Conservation (phyloP, 2,888 invertebrate species). For the Sinotaia quadrata region DNA sequence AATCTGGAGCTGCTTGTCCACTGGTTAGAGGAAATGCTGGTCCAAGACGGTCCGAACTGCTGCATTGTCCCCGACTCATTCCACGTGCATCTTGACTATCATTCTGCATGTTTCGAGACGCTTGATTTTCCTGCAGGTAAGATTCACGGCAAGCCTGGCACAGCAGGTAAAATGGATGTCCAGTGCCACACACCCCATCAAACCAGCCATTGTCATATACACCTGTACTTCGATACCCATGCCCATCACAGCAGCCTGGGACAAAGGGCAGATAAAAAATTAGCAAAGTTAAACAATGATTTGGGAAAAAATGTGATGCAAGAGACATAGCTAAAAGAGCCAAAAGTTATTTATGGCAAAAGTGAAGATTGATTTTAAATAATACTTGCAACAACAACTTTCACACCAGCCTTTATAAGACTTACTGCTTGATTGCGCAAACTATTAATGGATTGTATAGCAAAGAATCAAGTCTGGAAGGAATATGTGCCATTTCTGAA, state of each 20-base stretch:
- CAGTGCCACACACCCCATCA: slow-evolving; percentile 75
- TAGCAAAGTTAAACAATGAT: background rate
- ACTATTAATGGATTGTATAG: too few relatives aligned
- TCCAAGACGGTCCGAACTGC: slow-evolving; percentile 14
- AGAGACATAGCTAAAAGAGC: too few relatives aligned
- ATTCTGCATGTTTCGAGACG: slow-evolving; percentile 16
- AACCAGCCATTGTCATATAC: slow-evolving; percentile 69
- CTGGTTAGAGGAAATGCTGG: background rate
- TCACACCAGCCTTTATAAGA: background rate
- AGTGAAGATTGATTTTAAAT: too few relatives aligned
- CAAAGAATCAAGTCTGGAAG: too few relatives aligned
- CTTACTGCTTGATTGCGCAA: too few relatives aligned
- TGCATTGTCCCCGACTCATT: background rate
- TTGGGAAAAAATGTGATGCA: too few relatives aligned
- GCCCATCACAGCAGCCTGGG: slow-evolving; percentile 61
- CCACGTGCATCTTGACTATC: slow-evolving; percentile 13
- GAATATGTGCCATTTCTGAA: too few relatives aligned
- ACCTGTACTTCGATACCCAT: slow-evolving; percentile 67
- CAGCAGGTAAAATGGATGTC: slow-evolving; percentile 74
- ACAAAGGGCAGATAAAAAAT: background rate
- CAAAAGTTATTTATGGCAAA: too few relatives aligned
- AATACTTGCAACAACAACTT: too few relatives aligned
- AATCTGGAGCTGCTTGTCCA: slow-evolving; percentile 54
- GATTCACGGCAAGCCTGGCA: slow-evolving; percentile 75
- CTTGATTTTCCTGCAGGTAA: slow-evolving; percentile 62